Evolutionary conservation across 2,888 invertebrate species (phyloP), one percentile per base, ranked within the genome.

Genomic region (Melanotus villosus): DNA sequence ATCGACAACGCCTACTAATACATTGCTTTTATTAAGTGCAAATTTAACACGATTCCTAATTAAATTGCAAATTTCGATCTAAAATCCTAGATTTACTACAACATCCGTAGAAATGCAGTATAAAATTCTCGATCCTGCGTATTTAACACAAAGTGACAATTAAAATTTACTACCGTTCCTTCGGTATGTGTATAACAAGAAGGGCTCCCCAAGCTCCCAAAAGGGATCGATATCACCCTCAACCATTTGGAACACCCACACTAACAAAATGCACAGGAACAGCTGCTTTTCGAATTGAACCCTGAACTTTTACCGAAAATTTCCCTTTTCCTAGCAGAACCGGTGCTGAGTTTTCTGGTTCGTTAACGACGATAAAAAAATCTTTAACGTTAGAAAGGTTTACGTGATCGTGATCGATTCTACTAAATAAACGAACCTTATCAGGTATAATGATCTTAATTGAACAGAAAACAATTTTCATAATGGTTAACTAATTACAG

Each of bases 251-350:
- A 12, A 45, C 21, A 45, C 21, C 12, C 47, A 47, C 47, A 23
- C 47, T 7, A 7, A n/a, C 36, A n/a, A 14, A 41, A 41, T 41
- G 41, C 41, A 41, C 16, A 41, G 32, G 26, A 52, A 52, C 30
- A 52, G 52, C 18, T 64, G 41, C 45, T 12, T 21, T 26, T 50
- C 32, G n/a, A 16, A 10, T 16, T 41, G 32, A 54, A 64, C 64
- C 64, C 36, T 64, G 64, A 62, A 64, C 64, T 64, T 64, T 43
- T 30, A 38, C 38, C 26, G 19, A 63, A 63, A 38, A 50, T 64
- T 54, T 38, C 30, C 41, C 59, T 59, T 32, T 56, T n/a, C 56
- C 2, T 7, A 52, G 16, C 16, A 32, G n/a, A 26, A 50, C 50
- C 12, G 19, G 47, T 23, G 21, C 50, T 12, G 16, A 16, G 18